phyloP scores from a whole-genome alignment of 2,888 invertebrate species.

The Ethmia dodecea region DNA sequence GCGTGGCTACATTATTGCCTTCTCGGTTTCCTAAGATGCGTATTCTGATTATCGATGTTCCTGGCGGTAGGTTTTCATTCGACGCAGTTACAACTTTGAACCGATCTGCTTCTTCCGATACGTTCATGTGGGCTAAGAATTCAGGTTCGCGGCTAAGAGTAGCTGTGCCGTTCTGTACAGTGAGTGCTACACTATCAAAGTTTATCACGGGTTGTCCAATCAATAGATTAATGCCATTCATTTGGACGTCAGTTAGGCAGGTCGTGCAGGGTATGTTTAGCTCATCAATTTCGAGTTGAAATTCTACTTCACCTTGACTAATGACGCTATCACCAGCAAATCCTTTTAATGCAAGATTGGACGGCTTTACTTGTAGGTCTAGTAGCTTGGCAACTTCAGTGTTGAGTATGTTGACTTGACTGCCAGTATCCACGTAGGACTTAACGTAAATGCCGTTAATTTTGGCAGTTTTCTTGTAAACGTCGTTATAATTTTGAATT shows the following conservation, averaged over 20 bases:
- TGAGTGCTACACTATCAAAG: conserved; percentile 11
- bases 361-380: conserved; percentile 5
- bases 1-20: conserved; percentile 15
- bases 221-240: conserved; percentile 17
- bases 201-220: conserved; percentile 25
- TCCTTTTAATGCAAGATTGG: conserved; percentile 11
- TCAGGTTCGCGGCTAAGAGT: conserved; percentile 2
- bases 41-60: conserved; percentile 19
- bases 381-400: neutral
- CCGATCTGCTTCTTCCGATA: conserved; percentile 6
- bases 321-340: conserved; percentile 12
- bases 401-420: conserved; percentile 15
- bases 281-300: conserved; percentile 17
- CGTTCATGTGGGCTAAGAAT: conserved; percentile 2
- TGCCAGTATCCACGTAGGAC: conserved; percentile 18
- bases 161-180: conserved; percentile 12
- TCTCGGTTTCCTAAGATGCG: conserved; percentile 11
- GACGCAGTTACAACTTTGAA: conserved; percentile 13
- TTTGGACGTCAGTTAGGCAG: conserved; percentile 14
- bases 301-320: conserved; percentile 17
- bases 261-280: conserved; percentile 10
- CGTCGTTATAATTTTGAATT: conserved; percentile 16
- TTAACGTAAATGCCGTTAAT: conserved; percentile 12
- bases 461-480: conserved; percentile 13
- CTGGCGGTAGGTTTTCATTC: conserved; percentile 17